phyloP scores from a whole-genome alignment of 2,113 vertebrate genomes.

The Aviceda subcristata region DNA sequence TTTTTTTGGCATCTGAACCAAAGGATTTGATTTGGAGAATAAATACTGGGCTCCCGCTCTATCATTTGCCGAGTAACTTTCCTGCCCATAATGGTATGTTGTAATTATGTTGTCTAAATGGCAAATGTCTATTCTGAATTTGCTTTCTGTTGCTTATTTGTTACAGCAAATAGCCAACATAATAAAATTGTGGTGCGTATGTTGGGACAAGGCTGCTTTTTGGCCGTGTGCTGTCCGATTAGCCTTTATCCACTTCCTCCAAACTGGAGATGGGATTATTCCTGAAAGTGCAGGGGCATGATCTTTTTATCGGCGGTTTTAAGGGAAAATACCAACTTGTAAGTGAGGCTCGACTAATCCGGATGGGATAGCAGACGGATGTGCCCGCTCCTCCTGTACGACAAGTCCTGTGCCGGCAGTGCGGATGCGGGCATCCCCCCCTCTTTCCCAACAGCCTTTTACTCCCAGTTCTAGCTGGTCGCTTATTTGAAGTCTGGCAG shows the following conservation, averaged over 20 bases:
- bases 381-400: background rate
- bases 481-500: background rate
- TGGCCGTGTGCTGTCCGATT: background rate
- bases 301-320: background rate
- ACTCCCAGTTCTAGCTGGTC: background rate
- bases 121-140: background rate
- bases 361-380: fast-evolving
- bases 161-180: background rate
- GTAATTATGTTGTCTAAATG: background rate
- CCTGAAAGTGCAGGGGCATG: fast-evolving
- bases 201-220: background rate
- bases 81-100: background rate
- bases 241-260: fast-evolving
- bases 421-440: fast-evolving
- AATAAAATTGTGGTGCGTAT: fast-evolving
- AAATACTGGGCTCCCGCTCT: background rate
- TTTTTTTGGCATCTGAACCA: background rate
- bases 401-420: background rate
- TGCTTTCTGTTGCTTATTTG: background rate
- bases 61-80: background rate
- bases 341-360: background rate
- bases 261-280: background rate
- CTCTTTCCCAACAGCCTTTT: background rate
- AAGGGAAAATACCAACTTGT: background rate
- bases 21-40: background rate